Conservation (phyloP, 2,797 vertebrate genomes). For the Nannoperca obscura region DNA sequence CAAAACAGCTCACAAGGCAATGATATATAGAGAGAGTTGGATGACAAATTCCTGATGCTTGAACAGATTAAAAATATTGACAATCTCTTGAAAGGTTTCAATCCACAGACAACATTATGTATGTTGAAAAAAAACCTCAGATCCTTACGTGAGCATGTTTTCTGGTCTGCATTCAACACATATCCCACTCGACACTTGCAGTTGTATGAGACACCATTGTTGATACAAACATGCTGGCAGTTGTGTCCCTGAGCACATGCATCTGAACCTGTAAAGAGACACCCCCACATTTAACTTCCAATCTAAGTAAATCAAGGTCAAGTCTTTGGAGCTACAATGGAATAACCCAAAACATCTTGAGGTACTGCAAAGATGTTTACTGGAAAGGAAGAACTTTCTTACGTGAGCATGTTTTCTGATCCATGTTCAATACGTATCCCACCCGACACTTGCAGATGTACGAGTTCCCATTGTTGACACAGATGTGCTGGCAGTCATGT, state of each 20-base stretch:
- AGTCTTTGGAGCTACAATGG: not conserved
- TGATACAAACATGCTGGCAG: slow-evolving; percentile 86
- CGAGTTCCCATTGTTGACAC: slow-evolving; percentile 74
- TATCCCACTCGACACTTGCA: slow-evolving; percentile 85
- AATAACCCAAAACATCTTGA: slow-evolving; percentile 1
- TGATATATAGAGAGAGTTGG: not conserved
- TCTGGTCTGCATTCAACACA: slow-evolving; percentile 82
- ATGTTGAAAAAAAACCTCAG: not conserved
- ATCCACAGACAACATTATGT: not conserved
- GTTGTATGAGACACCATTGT: slow-evolving; percentile 66
- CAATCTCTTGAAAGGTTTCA: not conserved
- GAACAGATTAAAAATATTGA: not conserved
- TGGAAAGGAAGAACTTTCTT: slow-evolving; percentile 54
- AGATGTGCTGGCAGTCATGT: slow-evolving; percentile 87
- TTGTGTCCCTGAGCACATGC: slow-evolving; percentile 79
- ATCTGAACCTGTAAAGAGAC: slow-evolving; percentile 53
- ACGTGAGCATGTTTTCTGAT: slow-evolving; percentile 86
- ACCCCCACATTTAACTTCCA: slow-evolving; percentile 7
- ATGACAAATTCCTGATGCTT: not conserved
- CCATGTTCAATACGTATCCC: slow-evolving; percentile 84
- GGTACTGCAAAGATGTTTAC: not conserved
- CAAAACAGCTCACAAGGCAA: slow-evolving; percentile 17
- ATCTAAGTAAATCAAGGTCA: not conserved
- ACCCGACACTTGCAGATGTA: slow-evolving; percentile 84
- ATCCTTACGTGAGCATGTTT: slow-evolving; percentile 84